These are phyloP conservation scores for Rhodeus uyekii DNA, from an alignment of 2,797 vertebrate genomes.

Conservation along the genomic window DNA sequence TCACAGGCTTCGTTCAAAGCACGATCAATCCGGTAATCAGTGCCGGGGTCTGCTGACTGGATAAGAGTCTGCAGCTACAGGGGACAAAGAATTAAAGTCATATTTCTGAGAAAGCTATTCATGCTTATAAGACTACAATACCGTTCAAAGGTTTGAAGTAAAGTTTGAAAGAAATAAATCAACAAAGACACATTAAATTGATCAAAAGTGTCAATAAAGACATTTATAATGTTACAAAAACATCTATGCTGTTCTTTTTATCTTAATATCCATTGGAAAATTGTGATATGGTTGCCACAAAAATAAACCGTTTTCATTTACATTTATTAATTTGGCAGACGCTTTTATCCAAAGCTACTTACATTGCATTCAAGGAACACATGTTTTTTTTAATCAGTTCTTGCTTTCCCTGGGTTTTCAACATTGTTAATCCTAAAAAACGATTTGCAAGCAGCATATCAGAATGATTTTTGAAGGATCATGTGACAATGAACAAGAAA, in stretches of 20 bases:
- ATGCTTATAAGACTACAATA: not conserved
- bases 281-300: not conserved
- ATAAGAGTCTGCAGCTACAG: slow-evolving; percentile 91
- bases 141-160: not conserved
- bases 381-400: no score
- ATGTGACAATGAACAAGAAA: not conserved
- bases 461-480: not conserved
- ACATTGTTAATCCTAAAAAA: no score
- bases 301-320: no score
- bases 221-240: not conserved
- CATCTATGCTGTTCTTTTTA: no score
- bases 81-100: slow-evolving; percentile 28
- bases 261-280: not conserved
- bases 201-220: not conserved
- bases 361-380: no score
- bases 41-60: slow-evolving; percentile 92
- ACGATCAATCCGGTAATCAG: slow-evolving; percentile 95
- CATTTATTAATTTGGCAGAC: no score
- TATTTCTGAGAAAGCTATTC: not conserved
- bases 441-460: not conserved
- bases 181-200: not conserved
- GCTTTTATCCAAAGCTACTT: no score
- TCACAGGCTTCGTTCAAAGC: slow-evolving; percentile 97
- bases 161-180: not conserved
- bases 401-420: no score